Base-by-base conservation (phyloP, 2,888 invertebrate genomes). In the Bhutanitis thaidina region DNA sequence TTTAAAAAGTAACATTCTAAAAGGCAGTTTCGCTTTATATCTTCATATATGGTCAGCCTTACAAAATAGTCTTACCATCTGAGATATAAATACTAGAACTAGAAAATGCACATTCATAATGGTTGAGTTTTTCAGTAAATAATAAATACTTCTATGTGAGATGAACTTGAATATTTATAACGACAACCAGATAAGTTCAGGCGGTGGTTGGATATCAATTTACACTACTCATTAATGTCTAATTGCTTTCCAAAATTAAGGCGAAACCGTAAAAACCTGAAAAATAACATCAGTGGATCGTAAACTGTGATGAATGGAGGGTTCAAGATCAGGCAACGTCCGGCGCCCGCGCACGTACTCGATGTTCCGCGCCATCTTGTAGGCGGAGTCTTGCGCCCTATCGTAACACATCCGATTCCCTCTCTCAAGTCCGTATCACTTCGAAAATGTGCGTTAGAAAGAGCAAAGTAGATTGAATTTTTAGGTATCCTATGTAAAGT, bases 251-350 rank as follows among this genome's bases (percentile, higher is more conserved):
- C 67, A 74, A 74, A 78, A 81, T 80, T 81, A 77, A 81, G 75
- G 77, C 71, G 73, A 80, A 83, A 78, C 80, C 74, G 72, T 83
- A 72, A 82, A 73, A 78, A 77, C 77, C 77, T 67, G 78, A 79
- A 78, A 77, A 72, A 71, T 77, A 64, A 66, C 62, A 67, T 60
- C 54, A 54, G 63, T 63, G 66, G 66, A 64, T 82, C 82, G 80
- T 84, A 81, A 84, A 85, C 67, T 63, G 78, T 80, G 80, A 83
- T 83, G 81, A 83, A 85, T 83, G 80, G 79, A 80, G 71, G 76
- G 78, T 81, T 81, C 82, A 82, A 81, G 77, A 82, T 71, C 82
- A 80, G 68, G 62, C 74, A 73, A 66, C 62, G 67, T 58, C 68
- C 67, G 62, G 64, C 60, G 59, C 55, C 60, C 69, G 64, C 63